A percentile compares a stretch with the other conserved stretches of the same genome.
Evolutionary conservation across 1,140 invertebrate species (phyloP).

Genomic region (Diorhabda carinulata): DNA sequence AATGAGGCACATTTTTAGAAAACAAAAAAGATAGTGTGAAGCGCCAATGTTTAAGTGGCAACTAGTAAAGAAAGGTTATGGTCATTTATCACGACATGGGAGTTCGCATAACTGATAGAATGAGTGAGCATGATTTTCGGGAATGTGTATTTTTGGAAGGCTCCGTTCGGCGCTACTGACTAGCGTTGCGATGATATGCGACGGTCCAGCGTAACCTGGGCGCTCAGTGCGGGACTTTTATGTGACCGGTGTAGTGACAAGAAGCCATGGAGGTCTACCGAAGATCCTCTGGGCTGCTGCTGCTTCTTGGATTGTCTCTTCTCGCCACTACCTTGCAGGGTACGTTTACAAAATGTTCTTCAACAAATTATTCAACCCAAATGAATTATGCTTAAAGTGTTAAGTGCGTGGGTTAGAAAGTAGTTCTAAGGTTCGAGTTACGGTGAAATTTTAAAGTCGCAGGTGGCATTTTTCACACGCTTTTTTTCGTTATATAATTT

Average conservation of each 20-base stretch:
- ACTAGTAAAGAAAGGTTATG: slow-evolving; percentile 1
- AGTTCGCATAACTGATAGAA: background rate
- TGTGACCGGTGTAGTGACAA: slow-evolving; percentile 45
- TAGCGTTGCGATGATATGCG: slow-evolving; percentile 34
- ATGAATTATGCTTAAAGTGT: slow-evolving; percentile 9
- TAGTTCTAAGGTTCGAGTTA: background rate
- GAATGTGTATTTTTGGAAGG: slow-evolving; percentile 10
- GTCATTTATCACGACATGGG: background rate
- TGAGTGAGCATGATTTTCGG: background rate
- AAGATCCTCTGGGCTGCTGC: slow-evolving; percentile 45
- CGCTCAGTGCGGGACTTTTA: slow-evolving; percentile 45
- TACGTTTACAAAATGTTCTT: slow-evolving; percentile 34
- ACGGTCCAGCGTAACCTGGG: slow-evolving; percentile 37
- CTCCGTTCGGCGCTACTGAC: slow-evolving; percentile 23
- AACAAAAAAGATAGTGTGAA: background rate
- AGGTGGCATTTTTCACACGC: background rate
- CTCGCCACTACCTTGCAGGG: slow-evolving; percentile 47
- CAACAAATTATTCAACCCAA: background rate
- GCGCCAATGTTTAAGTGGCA: slow-evolving; percentile 6
- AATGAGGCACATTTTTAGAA: too few relatives aligned
- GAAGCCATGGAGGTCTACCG: slow-evolving; percentile 46
- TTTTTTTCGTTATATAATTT: slow-evolving; percentile 8
- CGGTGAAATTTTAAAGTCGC: background rate
- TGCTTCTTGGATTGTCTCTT: slow-evolving; percentile 45
- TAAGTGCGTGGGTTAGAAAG: slow-evolving; percentile 19